Conservation (phyloP, 2,888 invertebrate genomes). For the Rotaria socialis region DNA sequence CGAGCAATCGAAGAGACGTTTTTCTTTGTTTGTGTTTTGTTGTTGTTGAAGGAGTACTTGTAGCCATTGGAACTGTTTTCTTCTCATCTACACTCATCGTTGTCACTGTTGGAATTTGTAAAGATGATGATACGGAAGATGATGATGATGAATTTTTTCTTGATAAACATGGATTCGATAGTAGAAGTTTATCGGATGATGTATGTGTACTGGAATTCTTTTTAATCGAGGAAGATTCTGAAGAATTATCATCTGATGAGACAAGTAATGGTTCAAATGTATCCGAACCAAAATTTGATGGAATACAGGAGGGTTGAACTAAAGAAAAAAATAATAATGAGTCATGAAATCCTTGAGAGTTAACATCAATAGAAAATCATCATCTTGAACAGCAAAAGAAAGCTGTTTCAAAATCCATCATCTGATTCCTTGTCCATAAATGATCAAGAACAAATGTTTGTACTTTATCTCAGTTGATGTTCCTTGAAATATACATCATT, state of each 20-base stretch:
- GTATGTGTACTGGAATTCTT: background rate
- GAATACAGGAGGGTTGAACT: background rate
- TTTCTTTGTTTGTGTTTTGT: slow-evolving; percentile 8
- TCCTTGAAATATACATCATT: no score
- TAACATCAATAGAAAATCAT: no score
- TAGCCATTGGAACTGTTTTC: background rate
- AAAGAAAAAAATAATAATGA: background rate
- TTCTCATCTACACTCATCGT: slow-evolving; percentile 22
- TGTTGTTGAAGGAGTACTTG: slow-evolving; percentile 9
- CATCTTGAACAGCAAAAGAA: no score
- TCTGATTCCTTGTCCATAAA: no score
- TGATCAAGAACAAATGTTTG: no score
- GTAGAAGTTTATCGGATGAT: background rate
- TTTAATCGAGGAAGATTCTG: background rate
- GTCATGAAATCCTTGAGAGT: background rate
- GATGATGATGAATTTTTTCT: slow-evolving; percentile 41
- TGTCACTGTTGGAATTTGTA: background rate
- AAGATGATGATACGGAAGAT: slow-evolving; percentile 27
- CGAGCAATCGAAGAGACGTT: background rate
- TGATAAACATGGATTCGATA: background rate
- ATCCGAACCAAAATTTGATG: background rate
- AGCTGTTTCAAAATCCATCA: no score
- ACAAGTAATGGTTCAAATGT: background rate
- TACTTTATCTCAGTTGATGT: no score
- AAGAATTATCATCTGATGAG: background rate